These are phyloP conservation scores for Meriones psammophilus DNA, from an alignment of 2,797 vertebrate genomes.

Conservation along the genomic window DNA sequence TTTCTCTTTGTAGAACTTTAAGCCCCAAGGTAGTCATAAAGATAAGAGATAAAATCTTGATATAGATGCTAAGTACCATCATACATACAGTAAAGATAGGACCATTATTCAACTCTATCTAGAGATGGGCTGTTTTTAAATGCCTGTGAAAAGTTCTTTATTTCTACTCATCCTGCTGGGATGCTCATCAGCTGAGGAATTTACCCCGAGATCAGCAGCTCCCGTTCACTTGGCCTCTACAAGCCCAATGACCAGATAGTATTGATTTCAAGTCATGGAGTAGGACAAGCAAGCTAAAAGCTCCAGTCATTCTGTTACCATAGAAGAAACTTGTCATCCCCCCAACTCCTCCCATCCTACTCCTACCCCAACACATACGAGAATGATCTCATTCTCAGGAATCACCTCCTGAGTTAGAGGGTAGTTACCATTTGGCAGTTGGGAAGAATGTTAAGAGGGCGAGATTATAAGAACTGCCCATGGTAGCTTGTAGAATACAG, in stretches of 20 bases:
- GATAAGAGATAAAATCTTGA: slow-evolving; percentile 66
- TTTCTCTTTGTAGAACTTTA: slow-evolving; percentile 68
- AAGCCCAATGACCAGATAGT: neutral
- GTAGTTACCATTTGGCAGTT: neutral
- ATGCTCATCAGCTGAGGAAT: slow-evolving; percentile 54
- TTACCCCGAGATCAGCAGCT: neutral
- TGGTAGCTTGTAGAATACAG: neutral
- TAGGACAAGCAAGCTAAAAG: neutral
- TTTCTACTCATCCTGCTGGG: slow-evolving; percentile 69
- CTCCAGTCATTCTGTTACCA: neutral
- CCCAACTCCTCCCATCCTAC: too few relatives aligned
- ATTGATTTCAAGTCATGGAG: too few relatives aligned
- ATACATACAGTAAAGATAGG: slow-evolving; percentile 40
- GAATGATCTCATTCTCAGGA: slow-evolving; percentile 7
- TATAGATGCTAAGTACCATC: slow-evolving; percentile 74
- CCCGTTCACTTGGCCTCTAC: neutral
- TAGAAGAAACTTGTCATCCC: neutral
- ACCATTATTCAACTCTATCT: slow-evolving; percentile 50
- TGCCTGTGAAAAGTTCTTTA: slow-evolving; percentile 82
- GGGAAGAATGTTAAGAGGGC: neutral
- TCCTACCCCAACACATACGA: neutral
- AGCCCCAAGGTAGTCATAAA: slow-evolving; percentile 63
- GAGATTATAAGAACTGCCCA: neutral
- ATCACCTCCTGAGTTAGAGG: neutral
- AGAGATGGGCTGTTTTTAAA: slow-evolving; percentile 33